Evolutionary conservation across 2,797 vertebrate species (phyloP).

Genomic region (Gila robusta): DNA sequence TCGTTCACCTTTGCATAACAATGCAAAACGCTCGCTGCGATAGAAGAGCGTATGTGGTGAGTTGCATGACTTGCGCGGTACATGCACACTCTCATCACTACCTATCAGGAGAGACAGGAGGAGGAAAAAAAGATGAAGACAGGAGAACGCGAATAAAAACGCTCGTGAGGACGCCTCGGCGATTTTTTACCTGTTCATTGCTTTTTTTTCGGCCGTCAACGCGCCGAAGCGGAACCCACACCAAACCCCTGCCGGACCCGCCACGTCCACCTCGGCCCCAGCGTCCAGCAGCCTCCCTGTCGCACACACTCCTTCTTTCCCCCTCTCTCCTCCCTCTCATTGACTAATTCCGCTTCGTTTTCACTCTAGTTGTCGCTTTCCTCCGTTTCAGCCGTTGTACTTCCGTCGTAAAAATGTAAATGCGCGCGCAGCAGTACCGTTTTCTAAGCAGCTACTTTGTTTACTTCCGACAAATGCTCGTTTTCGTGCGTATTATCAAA

Average conservation of each 20-base stretch:
- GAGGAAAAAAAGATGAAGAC: constrained; percentile 50
- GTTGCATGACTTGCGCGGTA: constrained; percentile 35
- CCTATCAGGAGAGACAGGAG: constrained; percentile 5
- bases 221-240: constrained; percentile 66
- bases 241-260: constrained; percentile 76
- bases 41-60: constrained; percentile 20
- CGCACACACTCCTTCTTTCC: constrained; percentile 66
- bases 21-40: constrained; percentile 30
- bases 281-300: constrained; percentile 69
- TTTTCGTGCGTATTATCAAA: not conserved
- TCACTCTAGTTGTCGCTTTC: constrained; percentile 54
- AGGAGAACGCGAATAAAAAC: not conserved
- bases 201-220: constrained; percentile 53
- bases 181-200: constrained; percentile 78
- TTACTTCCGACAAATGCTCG: constrained; percentile 50
- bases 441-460: constrained; percentile 35
- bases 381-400: constrained; percentile 54
- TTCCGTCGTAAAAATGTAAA: constrained; percentile 56
- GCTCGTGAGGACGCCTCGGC: constrained; percentile 5
- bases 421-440: constrained; percentile 62
- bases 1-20: constrained; percentile 34
- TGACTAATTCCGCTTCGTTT: constrained; percentile 64
- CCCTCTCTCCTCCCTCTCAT: constrained; percentile 63
- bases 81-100: constrained; percentile 54
- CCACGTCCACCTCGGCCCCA: constrained; percentile 83